Base-by-base conservation (phyloP, 2,888 invertebrate species). In the Rhamphomyia laevipes region DNA sequence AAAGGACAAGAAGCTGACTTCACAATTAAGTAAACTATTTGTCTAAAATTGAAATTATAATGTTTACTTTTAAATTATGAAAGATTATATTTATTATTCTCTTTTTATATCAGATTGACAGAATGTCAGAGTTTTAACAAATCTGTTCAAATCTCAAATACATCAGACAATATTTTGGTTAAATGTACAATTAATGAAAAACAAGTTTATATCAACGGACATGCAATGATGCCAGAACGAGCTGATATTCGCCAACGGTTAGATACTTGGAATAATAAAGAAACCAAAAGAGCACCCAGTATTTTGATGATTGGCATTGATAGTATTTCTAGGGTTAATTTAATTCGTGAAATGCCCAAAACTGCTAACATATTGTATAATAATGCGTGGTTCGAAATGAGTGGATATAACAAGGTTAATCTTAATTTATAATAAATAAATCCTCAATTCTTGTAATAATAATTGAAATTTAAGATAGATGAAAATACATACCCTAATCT, bases 401-500 rank as follows among this genome's bases (percentile, higher is more conserved):
- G 80, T 56, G 91, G 86, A 1, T 90, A 87, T 65, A 76, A 79
- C 59, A 79, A 79, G 75, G 79, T 78, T 38, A 48, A 4, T 21
- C 6, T 21, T 21, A 3, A 21, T 21, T 21, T 21, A 21, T 21
- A 21, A 7, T 27, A 7, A 7, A n/a, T n/a, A 27, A 27, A 27
- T 7, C 23, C 4, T 4, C 2, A 10, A n/a, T 45, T 13, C n/a
- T 38, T 27, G 13, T n/a, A n/a, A n/a, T n/a, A 35, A 35, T 35
- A 10, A 4, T 41, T 47, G 16, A 21, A 31, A 15, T 51, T 51
- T 1, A 63, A 88, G 78, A 78, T 87, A 53, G 89, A 81, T 7
- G 92, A 92, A 61, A 93, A 93, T 61, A 93, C 92, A 0, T 89
- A 86, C 62, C 90, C 93, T 0, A 95, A 94, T 68, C 68, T 94